These are phyloP conservation scores for Eurystomus glaucurus DNA, from an alignment of 2,797 vertebrate genomes.

Conservation along the genomic window DNA sequence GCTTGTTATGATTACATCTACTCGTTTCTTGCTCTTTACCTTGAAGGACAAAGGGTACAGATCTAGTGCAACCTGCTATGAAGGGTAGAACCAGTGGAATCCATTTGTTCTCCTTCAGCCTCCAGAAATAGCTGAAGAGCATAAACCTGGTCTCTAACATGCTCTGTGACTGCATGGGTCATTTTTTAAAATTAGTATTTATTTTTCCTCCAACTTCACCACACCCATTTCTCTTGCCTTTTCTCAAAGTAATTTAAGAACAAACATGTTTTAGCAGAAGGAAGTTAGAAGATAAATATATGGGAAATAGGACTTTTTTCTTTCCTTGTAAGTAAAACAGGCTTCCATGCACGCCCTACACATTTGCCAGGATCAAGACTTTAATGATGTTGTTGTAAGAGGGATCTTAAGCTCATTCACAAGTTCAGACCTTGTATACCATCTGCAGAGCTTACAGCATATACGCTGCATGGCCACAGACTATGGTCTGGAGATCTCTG, in stretches of 20 bases:
- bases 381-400: background rate
- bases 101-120: background rate
- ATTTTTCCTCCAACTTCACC: background rate
- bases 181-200: background rate
- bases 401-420: background rate
- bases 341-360: background rate
- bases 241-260: background rate
- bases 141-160: background rate
- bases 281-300: background rate
- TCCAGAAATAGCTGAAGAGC: background rate
- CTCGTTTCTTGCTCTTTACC: background rate
- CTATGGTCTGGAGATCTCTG: background rate
- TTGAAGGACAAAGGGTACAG: background rate
- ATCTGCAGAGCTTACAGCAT: background rate
- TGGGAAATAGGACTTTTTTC: background rate
- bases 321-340: background rate
- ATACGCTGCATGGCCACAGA: accelerated
- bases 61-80: background rate
- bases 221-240: background rate
- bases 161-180: background rate
- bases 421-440: background rate
- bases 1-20: background rate
- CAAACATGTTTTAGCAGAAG: background rate
- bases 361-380: background rate
- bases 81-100: background rate